A percentile compares a stretch with the other conserved stretches of the same genome.
phyloP scores from a whole-genome alignment of 2,113 vertebrate species.

The Hipposideros armiger region DNA sequence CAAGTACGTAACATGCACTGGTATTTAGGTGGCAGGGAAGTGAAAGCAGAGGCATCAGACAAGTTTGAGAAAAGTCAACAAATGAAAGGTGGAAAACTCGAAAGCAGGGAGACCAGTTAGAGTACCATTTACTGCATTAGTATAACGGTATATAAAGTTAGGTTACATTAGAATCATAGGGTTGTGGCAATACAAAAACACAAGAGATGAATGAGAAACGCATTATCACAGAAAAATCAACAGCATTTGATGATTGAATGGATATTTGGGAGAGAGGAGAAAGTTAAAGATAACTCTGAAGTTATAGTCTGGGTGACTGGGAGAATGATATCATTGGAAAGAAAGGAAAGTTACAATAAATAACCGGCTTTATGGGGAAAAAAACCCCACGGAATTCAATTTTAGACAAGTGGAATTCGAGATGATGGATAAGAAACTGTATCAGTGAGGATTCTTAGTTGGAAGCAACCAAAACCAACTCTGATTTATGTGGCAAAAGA shows the following conservation, averaged over 20 bases:
- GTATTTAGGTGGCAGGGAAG: too few relatives aligned
- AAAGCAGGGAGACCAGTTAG: background rate
- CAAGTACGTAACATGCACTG: background rate
- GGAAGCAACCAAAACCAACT: background rate
- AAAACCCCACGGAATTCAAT: background rate
- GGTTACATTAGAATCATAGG: background rate
- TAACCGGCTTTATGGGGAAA: background rate
- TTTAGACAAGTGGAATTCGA: constrained; percentile 50
- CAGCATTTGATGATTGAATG: background rate
- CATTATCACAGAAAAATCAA: background rate
- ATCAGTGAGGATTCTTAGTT: constrained; percentile 18
- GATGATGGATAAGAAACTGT: background rate
- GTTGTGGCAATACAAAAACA: background rate
- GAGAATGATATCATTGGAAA: background rate
- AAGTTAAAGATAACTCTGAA: background rate
- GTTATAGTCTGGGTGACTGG: background rate
- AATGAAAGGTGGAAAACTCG: background rate
- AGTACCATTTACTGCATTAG: background rate
- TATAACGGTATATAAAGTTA: background rate
- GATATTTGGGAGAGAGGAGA: background rate
- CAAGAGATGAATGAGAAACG: background rate
- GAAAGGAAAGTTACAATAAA: background rate
- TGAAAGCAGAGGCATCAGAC: too few relatives aligned
- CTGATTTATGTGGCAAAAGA: background rate
- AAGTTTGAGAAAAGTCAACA: background rate